A percentile compares a stretch with the other conserved stretches of the same genome.
Conservation (phyloP, 2,113 vertebrate species). For the Tetrax tetrax region DNA sequence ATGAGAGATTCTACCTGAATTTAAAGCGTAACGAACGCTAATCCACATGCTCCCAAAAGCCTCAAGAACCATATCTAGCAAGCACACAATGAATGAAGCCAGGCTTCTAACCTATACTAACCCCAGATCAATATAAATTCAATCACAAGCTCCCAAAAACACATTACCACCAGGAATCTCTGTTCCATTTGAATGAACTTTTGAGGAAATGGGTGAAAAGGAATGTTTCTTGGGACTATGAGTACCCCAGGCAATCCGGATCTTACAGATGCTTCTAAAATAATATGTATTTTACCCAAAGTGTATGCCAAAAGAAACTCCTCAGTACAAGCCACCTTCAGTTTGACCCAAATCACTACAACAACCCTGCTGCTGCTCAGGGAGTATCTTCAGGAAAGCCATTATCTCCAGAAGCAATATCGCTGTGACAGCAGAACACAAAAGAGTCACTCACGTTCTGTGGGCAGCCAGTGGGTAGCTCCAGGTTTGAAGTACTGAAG, state of each 20-base stretch:
- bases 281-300: rapidly evolving
- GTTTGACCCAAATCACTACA: not conserved
- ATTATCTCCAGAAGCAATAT: not conserved
- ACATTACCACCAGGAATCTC: not conserved
- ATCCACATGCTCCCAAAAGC: not conserved
- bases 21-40: not conserved
- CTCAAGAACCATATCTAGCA: not conserved
- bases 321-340: not conserved
- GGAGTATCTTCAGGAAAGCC: not conserved
- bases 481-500: not conserved
- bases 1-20: not conserved
- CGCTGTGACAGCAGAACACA: not conserved
- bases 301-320: not conserved
- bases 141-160: not conserved
- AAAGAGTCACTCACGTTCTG: not conserved
- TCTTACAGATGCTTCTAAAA: not conserved
- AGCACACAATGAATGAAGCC: not conserved
- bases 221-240: not conserved
- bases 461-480: not conserved
- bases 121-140: not conserved
- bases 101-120: not conserved
- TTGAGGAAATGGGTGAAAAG: not conserved
- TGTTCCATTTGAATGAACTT: not conserved
- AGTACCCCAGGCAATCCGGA: not conserved
- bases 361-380: not conserved